Base-by-base conservation (phyloP, 2,113 vertebrate genomes). In the Syngnathus typhle region DNA sequence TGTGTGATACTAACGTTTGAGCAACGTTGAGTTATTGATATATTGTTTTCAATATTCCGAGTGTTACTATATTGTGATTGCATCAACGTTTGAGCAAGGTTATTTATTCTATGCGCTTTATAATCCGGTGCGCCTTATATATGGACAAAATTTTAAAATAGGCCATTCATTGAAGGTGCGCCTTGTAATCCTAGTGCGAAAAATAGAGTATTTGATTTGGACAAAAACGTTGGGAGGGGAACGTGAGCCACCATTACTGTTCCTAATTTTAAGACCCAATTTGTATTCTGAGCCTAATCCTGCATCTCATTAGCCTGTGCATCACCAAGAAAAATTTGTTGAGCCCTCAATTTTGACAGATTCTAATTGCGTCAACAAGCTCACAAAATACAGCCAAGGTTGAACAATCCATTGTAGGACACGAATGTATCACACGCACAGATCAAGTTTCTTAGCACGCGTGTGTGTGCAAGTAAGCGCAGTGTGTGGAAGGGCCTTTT, bases 381-480 rank as follows among this genome's bases (percentile, higher is more conserved):
- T 21, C 56, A 32, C 79, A 67, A 83, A 75, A 73, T 73, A 69
- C 11, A 1, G 69, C 73, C 76, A 81, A 69, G 61, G 59, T 56
- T 46, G 56, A 49, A 58, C 58, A 68, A 47, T 55, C 49, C 60
- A 68, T 68, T 76, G 62, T 78, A 77, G 66, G 27, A 68, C 60
- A 64, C 61, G 78, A 79, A 73, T 67, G 77, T 76, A 75, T 70
- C 65, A 72, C 27, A 80, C 82, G 65, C 64, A 61, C 70, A 66
- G 59, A 72, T 27, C 27, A 65, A 80, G 83, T 73, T 79, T 77
- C 67, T 82, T 75, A 77, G 61, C 78, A 77, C 78, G 70, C 62
- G 46, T 63, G 70, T 43, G 74, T 70, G 77, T 68, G 73, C 51
- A 79, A 78, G 79, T 73, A 73, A 82, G 70, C 76, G 79, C 64